These are phyloP conservation scores for Laothoe populi DNA, from an alignment of 2,888 invertebrate genomes.

Conservation along the genomic window DNA sequence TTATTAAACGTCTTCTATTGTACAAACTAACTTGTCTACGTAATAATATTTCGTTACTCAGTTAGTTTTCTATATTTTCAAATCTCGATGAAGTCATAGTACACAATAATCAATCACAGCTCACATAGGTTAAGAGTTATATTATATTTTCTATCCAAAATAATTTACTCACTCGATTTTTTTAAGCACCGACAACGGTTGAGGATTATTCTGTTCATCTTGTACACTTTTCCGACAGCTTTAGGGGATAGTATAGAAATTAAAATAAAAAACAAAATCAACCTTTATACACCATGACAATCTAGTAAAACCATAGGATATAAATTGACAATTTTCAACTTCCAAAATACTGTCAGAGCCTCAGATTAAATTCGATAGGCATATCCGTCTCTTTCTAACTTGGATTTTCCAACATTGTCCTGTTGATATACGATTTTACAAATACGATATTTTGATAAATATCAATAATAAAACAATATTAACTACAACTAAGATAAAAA, in stretches of 20 bases:
- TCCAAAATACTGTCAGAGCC: neutral
- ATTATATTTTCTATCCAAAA: conserved; percentile 34
- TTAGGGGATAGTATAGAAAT: conserved; percentile 59
- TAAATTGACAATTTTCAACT: neutral
- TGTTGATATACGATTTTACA: too few species aligned
- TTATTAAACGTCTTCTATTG: neutral
- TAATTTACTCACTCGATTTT: conserved; percentile 69
- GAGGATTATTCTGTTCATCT: conserved; percentile 73
- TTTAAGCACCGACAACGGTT: conserved; percentile 70
- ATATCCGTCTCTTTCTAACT: neutral
- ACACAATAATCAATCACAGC: conserved; percentile 65
- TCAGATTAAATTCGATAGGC: too few species aligned
- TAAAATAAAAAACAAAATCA: conserved; percentile 78
- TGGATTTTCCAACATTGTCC: too few species aligned
- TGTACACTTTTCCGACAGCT: conserved; percentile 50
- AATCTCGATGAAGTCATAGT: conserved; percentile 51
- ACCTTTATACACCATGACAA: conserved; percentile 75
- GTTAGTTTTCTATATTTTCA: conserved; percentile 28
- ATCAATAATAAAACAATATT: too few species aligned
- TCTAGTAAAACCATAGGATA: conserved; percentile 23
- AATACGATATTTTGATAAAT: too few species aligned
- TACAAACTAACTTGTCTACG: neutral
- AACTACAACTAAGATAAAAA: too few species aligned
- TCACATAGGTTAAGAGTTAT: conserved; percentile 55
- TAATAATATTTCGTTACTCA: neutral